Base-by-base conservation (phyloP, 92 coral and sea anemone genomes). In the Umimayanthus chanpuru region DNA sequence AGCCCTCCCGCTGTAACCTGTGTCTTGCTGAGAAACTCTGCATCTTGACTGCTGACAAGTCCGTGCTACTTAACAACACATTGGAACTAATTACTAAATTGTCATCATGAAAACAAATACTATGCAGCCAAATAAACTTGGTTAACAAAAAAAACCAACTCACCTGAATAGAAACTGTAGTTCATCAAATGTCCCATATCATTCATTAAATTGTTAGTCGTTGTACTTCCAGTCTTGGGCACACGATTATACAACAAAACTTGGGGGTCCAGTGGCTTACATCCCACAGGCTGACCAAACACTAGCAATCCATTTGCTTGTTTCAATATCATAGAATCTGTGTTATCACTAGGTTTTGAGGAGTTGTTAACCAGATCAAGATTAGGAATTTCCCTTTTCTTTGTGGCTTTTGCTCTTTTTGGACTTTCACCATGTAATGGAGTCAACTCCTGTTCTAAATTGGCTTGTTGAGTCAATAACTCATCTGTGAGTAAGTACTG, bases 161-260 rank as follows among this genome's bases (percentile, higher is more conserved):
- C 77, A 82, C 92, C 91, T 66, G 90, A 74, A 26, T 92, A 89
- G 39, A 92, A 68, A 32, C 82, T 23, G 56, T 79, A 89, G 26
- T 92, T 83, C 92, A 89, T 89, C 29, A 28, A n/a, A 6, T 77
- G 4, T 38, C 81, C 78, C 28, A 73, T 78, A 47, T 81, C 25
- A 7, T 89, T 65, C 26, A 92, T 68, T 50, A 91, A 67, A 41
- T 61, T 40, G 36, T 71, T 77, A 36, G 83, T 91, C 36, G 92
- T 86, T 1, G 97, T 94, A 70, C 97, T 94, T 29, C 94, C 97
- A 28, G 97, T 94, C 84, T 94, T 94, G 55, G 92, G 92, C 40
- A 94, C 88, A 26, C 97, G 77, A 67, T 94, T 94, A 83, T 90
- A 94, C 44, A 94, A 85, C 10, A 94, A 38, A 36, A 94, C 73